These are phyloP conservation scores for Arrhopalites spinosus DNA, from an alignment of 2,888 invertebrate genomes.

Conservation along the genomic window DNA sequence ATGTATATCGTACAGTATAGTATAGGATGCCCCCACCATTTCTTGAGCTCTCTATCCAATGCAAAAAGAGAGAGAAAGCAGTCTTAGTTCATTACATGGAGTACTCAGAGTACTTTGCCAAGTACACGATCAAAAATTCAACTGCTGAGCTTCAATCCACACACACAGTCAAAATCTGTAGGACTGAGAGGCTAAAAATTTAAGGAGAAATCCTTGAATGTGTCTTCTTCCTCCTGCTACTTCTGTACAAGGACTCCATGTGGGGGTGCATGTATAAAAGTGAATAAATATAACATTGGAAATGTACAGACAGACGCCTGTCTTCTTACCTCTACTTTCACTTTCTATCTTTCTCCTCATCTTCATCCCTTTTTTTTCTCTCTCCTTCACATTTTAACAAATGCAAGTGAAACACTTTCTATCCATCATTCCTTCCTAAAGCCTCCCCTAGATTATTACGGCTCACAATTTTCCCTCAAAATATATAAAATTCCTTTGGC, in stretches of 20 bases:
- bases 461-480: slow-evolving; percentile 1
- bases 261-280: not conserved
- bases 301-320: not conserved
- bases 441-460: slow-evolving; percentile 2
- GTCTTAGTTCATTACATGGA: not conserved
- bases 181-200: not conserved
- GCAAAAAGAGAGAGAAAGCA: not conserved
- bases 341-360: not conserved
- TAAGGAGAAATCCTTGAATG: not conserved
- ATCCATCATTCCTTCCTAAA: slow-evolving; percentile 30
- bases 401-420: slow-evolving; percentile 26
- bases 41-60: not conserved
- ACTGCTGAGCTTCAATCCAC: slow-evolving; percentile 1
- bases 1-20: too few relatives aligned
- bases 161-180: not conserved
- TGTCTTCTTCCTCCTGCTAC: not conserved
- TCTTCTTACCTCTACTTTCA: not conserved
- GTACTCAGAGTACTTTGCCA: not conserved
- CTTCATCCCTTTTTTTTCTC: not conserved
- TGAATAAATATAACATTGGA: not conserved
- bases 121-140: slow-evolving; percentile 22
- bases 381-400: not conserved
- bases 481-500: not conserved
- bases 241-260: not conserved
- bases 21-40: too few relatives aligned